These are phyloP conservation scores for Dendrolimus punctatus DNA, from an alignment of 1,140 invertebrate species.

Conservation along the genomic window DNA sequence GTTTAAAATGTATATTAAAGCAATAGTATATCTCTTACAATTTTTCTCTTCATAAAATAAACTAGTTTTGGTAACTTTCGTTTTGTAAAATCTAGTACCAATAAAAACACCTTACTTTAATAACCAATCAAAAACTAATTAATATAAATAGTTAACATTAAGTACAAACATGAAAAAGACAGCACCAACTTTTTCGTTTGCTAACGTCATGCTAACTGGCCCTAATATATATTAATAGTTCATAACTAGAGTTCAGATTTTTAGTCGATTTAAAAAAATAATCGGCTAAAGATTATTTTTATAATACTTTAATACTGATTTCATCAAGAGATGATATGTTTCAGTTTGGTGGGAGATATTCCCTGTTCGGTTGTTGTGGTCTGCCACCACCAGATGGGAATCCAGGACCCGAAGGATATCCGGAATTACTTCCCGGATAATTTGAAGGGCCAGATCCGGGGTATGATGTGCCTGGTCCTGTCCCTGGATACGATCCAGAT, in stretches of 20 bases:
- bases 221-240: conserved; percentile 3
- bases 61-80: conserved; percentile 50
- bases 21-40: conserved; percentile 9
- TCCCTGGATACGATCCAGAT: conserved; percentile 73
- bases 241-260: neutral
- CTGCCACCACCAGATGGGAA: conserved; percentile 40
- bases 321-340: neutral
- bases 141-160: conserved; percentile 1
- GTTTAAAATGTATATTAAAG: conserved; percentile 10
- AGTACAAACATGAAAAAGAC: conserved; percentile 12
- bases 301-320: neutral
- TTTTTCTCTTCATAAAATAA: conserved; percentile 19
- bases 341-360: conserved; percentile 73
- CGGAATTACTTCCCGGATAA: conserved; percentile 32
- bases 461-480: conserved; percentile 30
- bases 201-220: conserved; percentile 32
- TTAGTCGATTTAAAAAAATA: neutral
- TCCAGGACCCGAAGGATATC: conserved; percentile 54
- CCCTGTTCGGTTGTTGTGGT: conserved; percentile 66
- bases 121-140: no score
- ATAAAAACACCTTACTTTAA: no score
- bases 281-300: neutral
- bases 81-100: conserved; percentile 8
- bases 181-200: conserved; percentile 53
- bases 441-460: conserved; percentile 27